phyloP scores from a whole-genome alignment of 2,113 vertebrate species.

The Sprattus sprattus region DNA sequence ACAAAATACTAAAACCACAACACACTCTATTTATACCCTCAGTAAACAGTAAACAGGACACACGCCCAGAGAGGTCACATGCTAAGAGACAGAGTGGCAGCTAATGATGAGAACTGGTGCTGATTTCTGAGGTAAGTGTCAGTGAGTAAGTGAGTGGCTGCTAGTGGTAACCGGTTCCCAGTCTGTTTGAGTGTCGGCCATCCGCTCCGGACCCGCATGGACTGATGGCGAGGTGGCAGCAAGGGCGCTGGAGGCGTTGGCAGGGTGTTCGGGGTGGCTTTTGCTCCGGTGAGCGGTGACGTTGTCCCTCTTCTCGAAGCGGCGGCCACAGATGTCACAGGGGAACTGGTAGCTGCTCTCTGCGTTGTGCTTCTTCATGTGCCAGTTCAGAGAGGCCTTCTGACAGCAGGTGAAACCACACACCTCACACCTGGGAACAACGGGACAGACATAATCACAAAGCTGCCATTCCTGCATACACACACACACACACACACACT shows the following conservation, averaged over 20 bases:
- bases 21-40: no score
- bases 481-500: background rate
- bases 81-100: no score
- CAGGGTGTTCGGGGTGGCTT: constrained; percentile 65
- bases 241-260: background rate
- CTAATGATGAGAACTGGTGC: no score
- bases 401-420: constrained; percentile 83
- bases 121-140: no score
- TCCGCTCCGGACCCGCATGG: no score
- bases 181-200: no score
- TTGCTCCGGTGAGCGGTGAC: constrained; percentile 78
- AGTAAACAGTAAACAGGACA: no score
- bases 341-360: constrained; percentile 73
- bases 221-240: background rate
- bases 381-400: constrained; percentile 86
- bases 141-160: no score
- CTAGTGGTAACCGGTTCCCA: no score
- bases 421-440: constrained; percentile 74
- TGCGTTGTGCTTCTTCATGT: constrained; percentile 76
- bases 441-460: background rate
- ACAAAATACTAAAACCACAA: no score
- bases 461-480: background rate
- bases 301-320: constrained; percentile 80
- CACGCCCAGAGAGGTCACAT: no score
- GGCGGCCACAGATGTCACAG: constrained; percentile 77